Evolutionary conservation across 2,113 vertebrate species (phyloP).

Genomic region (Pristiophorus japonicus): DNA sequence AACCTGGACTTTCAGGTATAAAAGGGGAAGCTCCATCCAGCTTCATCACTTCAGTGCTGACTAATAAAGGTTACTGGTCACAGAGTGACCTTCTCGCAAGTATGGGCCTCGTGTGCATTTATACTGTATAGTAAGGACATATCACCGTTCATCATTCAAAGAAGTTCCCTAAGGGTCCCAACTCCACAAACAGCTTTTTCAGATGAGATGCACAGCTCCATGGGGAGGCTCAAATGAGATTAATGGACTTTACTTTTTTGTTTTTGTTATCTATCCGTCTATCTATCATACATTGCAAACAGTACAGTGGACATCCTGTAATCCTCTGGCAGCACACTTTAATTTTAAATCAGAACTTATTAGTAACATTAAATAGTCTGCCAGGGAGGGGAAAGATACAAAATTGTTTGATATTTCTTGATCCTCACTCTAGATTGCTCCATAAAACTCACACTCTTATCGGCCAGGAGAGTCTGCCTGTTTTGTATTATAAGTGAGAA

Average conservation of each 20-base stretch:
- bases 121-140: too few relatives aligned
- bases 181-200: too few relatives aligned
- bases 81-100: too few relatives aligned
- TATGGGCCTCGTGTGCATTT: too few relatives aligned
- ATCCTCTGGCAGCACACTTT: not conserved
- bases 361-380: not conserved
- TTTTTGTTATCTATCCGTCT: not conserved
- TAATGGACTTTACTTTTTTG: not conserved
- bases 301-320: not conserved
- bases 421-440: not conserved
- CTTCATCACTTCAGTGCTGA: too few relatives aligned
- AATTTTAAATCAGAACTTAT: not conserved
- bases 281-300: not conserved
- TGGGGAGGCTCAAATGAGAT: too few relatives aligned
- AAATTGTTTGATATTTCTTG: not conserved
- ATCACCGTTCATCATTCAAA: too few relatives aligned
- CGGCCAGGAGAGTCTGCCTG: not conserved
- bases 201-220: too few relatives aligned
- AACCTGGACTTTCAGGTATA: too few relatives aligned
- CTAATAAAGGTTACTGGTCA: too few relatives aligned
- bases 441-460: not conserved
- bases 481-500: not conserved
- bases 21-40: too few relatives aligned
- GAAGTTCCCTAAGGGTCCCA: too few relatives aligned
- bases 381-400: not conserved